phyloP scores from a whole-genome alignment of 1,140 invertebrate genomes.

The Hormaphis cornu region DNA sequence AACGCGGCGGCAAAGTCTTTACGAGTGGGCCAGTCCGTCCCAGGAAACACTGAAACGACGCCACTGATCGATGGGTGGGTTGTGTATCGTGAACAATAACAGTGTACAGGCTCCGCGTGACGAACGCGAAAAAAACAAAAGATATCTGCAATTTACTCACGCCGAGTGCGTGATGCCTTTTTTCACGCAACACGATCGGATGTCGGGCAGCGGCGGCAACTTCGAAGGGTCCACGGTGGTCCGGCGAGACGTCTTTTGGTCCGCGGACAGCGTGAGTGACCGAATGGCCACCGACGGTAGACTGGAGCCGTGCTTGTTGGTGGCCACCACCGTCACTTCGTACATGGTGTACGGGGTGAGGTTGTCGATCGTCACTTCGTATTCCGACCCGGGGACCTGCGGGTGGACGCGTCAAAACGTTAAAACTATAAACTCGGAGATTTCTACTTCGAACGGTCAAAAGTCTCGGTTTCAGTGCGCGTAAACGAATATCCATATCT shows the following conservation, averaged over 20 bases:
- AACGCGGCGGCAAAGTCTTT: no score
- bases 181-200: constrained; percentile 57
- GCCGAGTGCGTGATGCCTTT: constrained; percentile 61
- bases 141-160: constrained; percentile 37
- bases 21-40: no score
- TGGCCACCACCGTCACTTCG: constrained; percentile 60
- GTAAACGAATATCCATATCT: no score
- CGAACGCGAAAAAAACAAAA: no score
- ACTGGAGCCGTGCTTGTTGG: constrained; percentile 63
- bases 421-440: no score
- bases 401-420: constrained; percentile 33
- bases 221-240: constrained; percentile 46
- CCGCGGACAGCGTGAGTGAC: constrained; percentile 54
- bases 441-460: no score
- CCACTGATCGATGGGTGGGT: no score
- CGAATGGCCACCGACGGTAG: constrained; percentile 61
- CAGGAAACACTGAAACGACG: no score
- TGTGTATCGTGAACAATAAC: not conserved
- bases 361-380: constrained; percentile 49
- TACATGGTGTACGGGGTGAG: constrained; percentile 69
- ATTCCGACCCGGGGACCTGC: constrained; percentile 49
- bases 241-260: constrained; percentile 45
- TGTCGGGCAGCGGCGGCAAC: constrained; percentile 57
- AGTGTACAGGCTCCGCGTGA: no score
- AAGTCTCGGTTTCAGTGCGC: no score